Conservation (phyloP, 2,888 invertebrate species). For the Cryptus viduatorius region DNA sequence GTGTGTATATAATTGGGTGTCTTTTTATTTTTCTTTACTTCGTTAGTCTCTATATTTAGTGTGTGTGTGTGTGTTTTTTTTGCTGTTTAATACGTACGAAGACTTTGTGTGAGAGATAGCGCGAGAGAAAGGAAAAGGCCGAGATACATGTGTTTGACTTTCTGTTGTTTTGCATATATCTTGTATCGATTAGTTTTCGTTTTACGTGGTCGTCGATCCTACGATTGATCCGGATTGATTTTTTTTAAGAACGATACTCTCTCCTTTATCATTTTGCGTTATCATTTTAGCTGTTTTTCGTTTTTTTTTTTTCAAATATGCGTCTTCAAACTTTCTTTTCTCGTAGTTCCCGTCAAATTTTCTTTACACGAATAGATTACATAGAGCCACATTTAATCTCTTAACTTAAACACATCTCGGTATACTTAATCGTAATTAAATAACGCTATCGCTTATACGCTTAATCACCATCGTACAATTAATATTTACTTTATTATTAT, state of each 20-base stretch:
- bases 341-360: not conserved
- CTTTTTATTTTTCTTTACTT: conserved; percentile 22
- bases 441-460: conserved; percentile 53
- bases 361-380: conserved; percentile 46
- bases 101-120: conserved; percentile 50
- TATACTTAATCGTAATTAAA: conserved; percentile 60
- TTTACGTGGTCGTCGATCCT: conserved; percentile 55
- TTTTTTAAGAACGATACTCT: conserved; percentile 6
- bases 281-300: conserved; percentile 20
- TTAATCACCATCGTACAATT: conserved; percentile 53
- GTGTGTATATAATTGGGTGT: not conserved
- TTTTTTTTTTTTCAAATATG: not conserved
- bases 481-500: conserved; percentile 38
- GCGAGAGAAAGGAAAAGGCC: conserved; percentile 52
- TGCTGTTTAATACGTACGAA: conserved; percentile 37
- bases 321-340: not conserved
- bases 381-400: conserved; percentile 73
- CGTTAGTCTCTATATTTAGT: not conserved
- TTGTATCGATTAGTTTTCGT: conserved; percentile 18
- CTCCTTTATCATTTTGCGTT: conserved; percentile 23
- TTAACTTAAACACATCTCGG: conserved; percentile 65
- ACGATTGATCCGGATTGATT: conserved; percentile 32
- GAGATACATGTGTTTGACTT: conserved; percentile 24
- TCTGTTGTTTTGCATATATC: conserved; percentile 9
- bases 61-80: conserved; percentile 10